Evolutionary conservation across 2,888 invertebrate species (phyloP), one percentile per base, ranked within the genome.

Genomic region (Microdon myrmicae): DNA sequence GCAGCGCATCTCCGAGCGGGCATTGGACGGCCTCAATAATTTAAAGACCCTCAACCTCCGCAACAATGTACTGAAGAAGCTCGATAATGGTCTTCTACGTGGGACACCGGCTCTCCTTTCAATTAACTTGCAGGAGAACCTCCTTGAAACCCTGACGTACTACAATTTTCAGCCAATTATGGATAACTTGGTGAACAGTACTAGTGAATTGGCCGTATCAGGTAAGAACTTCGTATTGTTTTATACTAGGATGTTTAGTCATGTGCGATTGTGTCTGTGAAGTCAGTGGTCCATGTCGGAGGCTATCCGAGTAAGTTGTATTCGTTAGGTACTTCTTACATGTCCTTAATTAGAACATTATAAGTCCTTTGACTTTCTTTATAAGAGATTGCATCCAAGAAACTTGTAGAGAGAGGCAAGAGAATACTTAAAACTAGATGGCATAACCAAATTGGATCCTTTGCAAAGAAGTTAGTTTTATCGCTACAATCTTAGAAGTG

Each of bases 121-220:
- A 69, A 82, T 93, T 72, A 90, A 92, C 80, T 82, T 93, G 68
- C 86, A 90, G 74, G 86, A 87, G 68, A 93, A 93, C 79, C 83
- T 85, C 70, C 84, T 93, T 73, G 87, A 87, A 77, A 89, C 89
- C 45, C 82, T 93, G 77, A 88, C 89, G 72, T 87, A 85, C 77
- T 88, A 88, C 75, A 90, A 90, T 74, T 78, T 78, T 68, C 85
- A 87, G 75, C 90, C 90, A 59, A 87, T 92, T 79, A 83, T 89
- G 79, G 86, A 87, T 77, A 90, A 90, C 80, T 84, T 92, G 79
- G 87, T 87, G 80, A 88, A 89, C 72, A 83, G 81, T 71, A 86
- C 86, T 74, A 88, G 90, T 77, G 86, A 88, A 82, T 85, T 92
- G 76, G 84, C 87, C 71, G 81, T 92, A 61, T 87, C 88, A 83